phyloP scores from a whole-genome alignment of 2,113 vertebrate genomes.

The Tyto alba region DNA sequence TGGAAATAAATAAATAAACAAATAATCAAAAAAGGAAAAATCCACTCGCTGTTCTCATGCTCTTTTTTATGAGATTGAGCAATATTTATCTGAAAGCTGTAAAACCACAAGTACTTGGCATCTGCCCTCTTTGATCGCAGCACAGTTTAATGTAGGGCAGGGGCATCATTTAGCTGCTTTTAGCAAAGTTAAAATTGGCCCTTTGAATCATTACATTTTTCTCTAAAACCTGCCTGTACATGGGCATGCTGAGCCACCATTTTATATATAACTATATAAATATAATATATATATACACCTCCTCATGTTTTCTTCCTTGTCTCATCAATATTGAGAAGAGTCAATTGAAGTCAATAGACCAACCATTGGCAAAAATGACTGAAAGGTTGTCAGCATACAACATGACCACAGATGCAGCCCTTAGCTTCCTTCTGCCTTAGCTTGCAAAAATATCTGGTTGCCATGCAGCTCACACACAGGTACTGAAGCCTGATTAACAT shows the following conservation, averaged over 20 bases:
- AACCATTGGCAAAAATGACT: not conserved
- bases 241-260: not conserved
- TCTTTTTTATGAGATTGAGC: not conserved
- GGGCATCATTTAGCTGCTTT: not conserved
- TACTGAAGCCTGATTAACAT: not conserved
- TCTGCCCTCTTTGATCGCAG: not conserved
- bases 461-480: not conserved
- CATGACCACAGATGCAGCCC: not conserved
- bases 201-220: not conserved
- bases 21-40: not conserved
- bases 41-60: not conserved
- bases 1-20: not conserved
- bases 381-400: not conserved
- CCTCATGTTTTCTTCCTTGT: not conserved
- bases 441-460: not conserved
- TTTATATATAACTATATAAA: not conserved
- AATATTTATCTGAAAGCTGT: conserved; percentile 4
- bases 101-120: conserved; percentile 5
- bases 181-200: not conserved
- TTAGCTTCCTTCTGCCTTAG: not conserved
- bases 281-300: not conserved
- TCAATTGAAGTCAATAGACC: not conserved
- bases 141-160: not conserved
- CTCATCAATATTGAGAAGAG: not conserved
- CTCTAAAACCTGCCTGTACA: not conserved